Base-by-base conservation (phyloP, 2,797 vertebrate species). In the Coreius guichenoti region DNA sequence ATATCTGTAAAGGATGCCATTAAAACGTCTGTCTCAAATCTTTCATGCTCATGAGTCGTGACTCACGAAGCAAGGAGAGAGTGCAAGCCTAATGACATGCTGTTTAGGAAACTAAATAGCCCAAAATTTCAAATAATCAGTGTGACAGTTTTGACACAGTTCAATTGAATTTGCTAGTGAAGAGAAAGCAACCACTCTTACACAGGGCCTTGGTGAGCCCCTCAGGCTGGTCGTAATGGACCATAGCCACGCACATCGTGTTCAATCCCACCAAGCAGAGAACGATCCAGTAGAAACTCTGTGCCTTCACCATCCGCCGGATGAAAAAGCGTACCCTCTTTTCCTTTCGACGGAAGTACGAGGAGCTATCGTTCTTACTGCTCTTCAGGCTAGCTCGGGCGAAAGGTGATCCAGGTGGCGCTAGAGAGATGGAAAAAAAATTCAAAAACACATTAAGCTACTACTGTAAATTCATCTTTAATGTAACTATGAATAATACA, bases 271-370 rank as follows among this genome's bases (percentile, higher is more conserved):
- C 98, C 88, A 99, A 94, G 0, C 97, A 99, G 87, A 99, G 94
- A 36, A 99, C 98, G 0, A 95, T 95, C 98, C 98, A 99, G 92
- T 99, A 99, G 95, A 99, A 99, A 92, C 97, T 98, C 92, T 98
- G 98, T 0, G 98, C 97, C 86, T 99, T 99, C 90, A 99, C 98
- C 98, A 99, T 97, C 84, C 98, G 96, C 0, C 98, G 97, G 82
- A 99, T 98, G 91, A 98, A 98, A 93, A 99, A 99, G 0, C 98
- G 97, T 7, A 94, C 94, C 92, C 98, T 96, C 90, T 99, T 99
- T 94, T 99, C 98, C 80, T 99, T 99, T 63, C 98, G 96, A 3
- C 97, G 95, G 90, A 99, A 97, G 91, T 98, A 99, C 0, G 98
- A 96, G 0, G 97, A 97, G 93, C 97, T 96, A 89, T 98, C 98